Evolutionary conservation across 2,113 vertebrate species (phyloP), one percentile per base, ranked within the genome.

Genomic region (Lycaon pictus): DNA sequence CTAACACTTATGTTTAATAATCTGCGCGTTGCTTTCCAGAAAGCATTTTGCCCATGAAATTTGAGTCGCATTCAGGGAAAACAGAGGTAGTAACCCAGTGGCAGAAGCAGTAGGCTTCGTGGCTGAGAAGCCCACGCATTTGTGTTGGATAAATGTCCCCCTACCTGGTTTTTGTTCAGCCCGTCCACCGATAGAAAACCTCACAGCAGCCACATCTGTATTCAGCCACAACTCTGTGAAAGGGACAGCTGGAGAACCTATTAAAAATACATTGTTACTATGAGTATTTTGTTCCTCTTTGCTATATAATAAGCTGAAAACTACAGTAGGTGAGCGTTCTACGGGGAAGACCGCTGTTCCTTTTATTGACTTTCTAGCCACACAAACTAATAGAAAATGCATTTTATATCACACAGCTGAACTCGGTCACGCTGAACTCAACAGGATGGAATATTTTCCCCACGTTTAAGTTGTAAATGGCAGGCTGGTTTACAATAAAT

Each of bases 61-160:
- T 43, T 71, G 17, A 96, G 86, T 69, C 72, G 63, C 79, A 65
- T 90, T 98, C 95, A 88, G 92, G 95, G 85, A 97, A 98, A 98
- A 94, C n/a, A 81, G 92, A 97, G 91, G 92, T 97, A 80, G 86
- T 97, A 95, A 95, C 72, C 85, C 69, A 93, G 94, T 95, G 95
- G 94, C 80, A 95, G 97, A 98, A 97, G 98, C 97, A 96, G 98
- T 97, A 97, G 88, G 96, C 97, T 95, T 81, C 95, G n/a, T 97
- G 96, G 97, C 97, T 97, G 94, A 94, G 67, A 92, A 97, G 85
- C 79, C 77, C 91, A 96, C 1, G 81, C 97, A 60, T 97, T 98
- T 97, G 76, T 98, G 94, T 89, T 97, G 86, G 93, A 96, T 98
- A 99, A 99, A 98, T 93, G 97, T 95, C 96, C 95, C 43, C 23